Percentiles rank a stretch among this genome's conserved stretches.
These are phyloP conservation scores for Zootermopsis nevadensis DNA, from an alignment of 2,888 invertebrate genomes.

Conservation along the genomic window DNA sequence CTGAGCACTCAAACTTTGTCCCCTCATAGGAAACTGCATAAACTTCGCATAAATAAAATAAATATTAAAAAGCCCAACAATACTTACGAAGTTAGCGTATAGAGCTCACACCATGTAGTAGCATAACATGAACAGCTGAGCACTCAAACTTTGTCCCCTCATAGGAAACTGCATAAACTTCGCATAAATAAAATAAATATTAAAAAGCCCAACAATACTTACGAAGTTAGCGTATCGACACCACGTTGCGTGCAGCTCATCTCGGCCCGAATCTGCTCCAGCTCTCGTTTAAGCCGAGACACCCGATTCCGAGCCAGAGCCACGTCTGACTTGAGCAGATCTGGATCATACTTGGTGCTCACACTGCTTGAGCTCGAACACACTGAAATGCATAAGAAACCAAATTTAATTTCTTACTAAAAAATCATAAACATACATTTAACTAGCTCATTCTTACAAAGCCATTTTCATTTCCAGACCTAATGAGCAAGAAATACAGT, in stretches of 20 bases:
- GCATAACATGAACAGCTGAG: too few species aligned
- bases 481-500: too few species aligned
- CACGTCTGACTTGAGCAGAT: slow-evolving; percentile 91
- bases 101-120: slow-evolving; percentile 91
- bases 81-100: slow-evolving; percentile 88
- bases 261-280: slow-evolving; percentile 91
- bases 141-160: too few species aligned
- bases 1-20: not conserved
- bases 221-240: slow-evolving; percentile 91
- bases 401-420: too few species aligned
- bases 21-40: too few species aligned
- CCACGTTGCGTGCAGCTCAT: slow-evolving; percentile 93
- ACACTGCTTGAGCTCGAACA: slow-evolving; percentile 89
- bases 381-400: slow-evolving; percentile 67
- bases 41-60: too few species aligned
- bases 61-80: not conserved
- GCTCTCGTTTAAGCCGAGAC: slow-evolving; percentile 86
- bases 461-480: too few species aligned
- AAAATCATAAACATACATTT: too few species aligned
- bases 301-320: slow-evolving; percentile 90
- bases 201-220: slow-evolving; percentile 63
- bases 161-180: too few species aligned
- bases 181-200: too few species aligned
- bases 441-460: too few species aligned
- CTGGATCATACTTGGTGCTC: slow-evolving; percentile 94